These are phyloP conservation scores for Megaleporinus macrocephalus DNA, from an alignment of 2,113 vertebrate species.

Conservation along the genomic window DNA sequence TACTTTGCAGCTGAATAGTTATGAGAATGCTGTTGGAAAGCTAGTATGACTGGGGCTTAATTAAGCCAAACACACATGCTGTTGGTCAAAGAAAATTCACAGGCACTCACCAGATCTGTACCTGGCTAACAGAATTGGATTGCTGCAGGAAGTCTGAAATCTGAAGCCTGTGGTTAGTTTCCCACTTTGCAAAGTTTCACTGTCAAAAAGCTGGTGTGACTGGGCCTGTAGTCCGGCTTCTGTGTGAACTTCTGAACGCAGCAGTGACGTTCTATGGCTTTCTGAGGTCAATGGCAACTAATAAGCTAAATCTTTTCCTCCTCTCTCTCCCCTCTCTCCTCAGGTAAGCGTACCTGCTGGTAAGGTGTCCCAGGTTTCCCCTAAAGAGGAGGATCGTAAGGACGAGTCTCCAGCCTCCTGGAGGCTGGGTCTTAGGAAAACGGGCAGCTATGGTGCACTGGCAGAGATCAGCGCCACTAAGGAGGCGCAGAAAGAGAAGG, in stretches of 20 bases:
- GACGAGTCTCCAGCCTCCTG: constrained; percentile 97
- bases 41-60: no score
- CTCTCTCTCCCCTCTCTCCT: background rate
- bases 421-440: constrained; percentile 94
- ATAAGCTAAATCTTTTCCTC: background rate
- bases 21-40: no score
- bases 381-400: constrained; percentile 94
- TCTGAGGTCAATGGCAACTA: background rate
- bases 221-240: background rate
- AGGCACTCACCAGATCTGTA: no score
- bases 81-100: no score
- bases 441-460: constrained; percentile 95
- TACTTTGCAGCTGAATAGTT: no score
- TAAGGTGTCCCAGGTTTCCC: constrained; percentile 78
- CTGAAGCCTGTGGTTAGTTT: no score
- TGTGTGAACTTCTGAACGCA: no score
- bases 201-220: background rate
- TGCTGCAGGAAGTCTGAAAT: no score
- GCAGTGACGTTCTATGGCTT: background rate
- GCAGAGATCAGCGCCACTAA: constrained; percentile 95
- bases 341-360: constrained; percentile 83
- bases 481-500: constrained; percentile 95
- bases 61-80: no score
- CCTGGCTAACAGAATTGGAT: no score
- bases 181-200: background rate